Conservation (phyloP, 2,888 invertebrate genomes). For the Pristionchus exspectatus region DNA sequence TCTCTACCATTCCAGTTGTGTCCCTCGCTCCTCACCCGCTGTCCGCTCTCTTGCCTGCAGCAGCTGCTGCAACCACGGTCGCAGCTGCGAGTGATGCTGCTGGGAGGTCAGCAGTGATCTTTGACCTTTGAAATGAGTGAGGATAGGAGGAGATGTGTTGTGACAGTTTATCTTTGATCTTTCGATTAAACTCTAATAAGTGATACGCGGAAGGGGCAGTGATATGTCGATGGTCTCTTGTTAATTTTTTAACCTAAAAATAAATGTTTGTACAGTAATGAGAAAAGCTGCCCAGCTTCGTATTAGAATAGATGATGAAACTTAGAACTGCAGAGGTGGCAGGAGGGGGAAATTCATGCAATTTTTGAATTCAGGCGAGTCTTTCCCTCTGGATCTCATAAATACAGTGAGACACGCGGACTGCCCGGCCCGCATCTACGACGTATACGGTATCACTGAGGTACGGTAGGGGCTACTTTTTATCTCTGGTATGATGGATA, state of each 20-base stretch:
- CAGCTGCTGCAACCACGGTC: constrained; percentile 3
- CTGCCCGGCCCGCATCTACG: constrained; percentile 44
- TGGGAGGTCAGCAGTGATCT: not conserved
- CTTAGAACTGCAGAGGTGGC: too few species aligned
- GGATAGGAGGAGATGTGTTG: not conserved
- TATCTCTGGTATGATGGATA: too few species aligned
- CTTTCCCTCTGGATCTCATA: constrained; percentile 52
- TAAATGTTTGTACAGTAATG: too few species aligned
- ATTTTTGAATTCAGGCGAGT: constrained; percentile 16
- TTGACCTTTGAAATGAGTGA: not conserved
- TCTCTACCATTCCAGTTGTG: constrained; percentile 45
- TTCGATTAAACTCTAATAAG: not conserved
- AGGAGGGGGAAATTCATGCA: too few species aligned
- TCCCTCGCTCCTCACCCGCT: constrained; percentile 36
- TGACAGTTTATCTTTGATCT: not conserved
- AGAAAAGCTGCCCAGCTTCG: too few species aligned
- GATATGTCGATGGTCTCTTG: too few species aligned
- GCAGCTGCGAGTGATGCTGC: constrained; percentile 22
- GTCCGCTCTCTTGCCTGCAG: not conserved
- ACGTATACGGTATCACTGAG: constrained; percentile 54
- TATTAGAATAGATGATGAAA: too few species aligned
- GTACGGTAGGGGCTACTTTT: constrained; percentile 4
- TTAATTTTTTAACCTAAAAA: too few species aligned
- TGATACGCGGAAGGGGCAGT: too few species aligned
- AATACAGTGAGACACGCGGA: not conserved